Base-by-base conservation (phyloP, 1,140 invertebrate species). In the Subanguina moxae region DNA sequence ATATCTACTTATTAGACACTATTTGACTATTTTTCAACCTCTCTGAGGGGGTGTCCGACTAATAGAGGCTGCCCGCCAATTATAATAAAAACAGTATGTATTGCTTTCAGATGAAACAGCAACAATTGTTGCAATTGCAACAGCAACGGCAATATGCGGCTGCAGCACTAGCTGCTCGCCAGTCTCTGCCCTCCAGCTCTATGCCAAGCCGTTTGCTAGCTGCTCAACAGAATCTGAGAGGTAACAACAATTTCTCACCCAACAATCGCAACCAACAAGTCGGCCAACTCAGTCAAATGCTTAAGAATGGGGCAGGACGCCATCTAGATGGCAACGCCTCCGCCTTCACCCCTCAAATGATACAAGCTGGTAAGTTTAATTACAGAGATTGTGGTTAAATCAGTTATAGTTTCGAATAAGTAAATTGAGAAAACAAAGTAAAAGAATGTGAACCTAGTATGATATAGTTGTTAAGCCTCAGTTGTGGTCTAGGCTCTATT, bases 101-200 rank as follows among this genome's bases (percentile, higher is more conserved):
- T 38, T 38, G 32, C 32, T 21, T 61, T 71, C 32, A 71, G 68
- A 19, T 15, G 30, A 74, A 46, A 67, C 69, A 70, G 45, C 68
- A 70, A 27, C 69, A 70, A 61, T 23, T 56, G 21, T 23, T 28
- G 52, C 52, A 23, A 9, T 15, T 27, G 25, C 62, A 63, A 43
- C 67, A 68, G 23, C 64, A 46, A 21, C 67, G 66, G 11, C 67
- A 68, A 38, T 25, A 68, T 23, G 28, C 28, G 57, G 65, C 64
- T 19, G 64, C 63, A 15, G 25, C 58, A 19, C 28, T 69, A 7
- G 45, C 61, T n/a, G n/a, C n/a, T n/a, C 67, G 28, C 17, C 58
- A 43, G 21, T 28, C 19, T 19, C 57, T 11, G 43, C 43, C 43
- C 43, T 3, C n/a, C 48, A 15, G 48, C 48, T 52, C n/a, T 21